Evolutionary conservation across 2,113 vertebrate genomes (phyloP), one percentile per base, ranked within the genome.

Genomic region (Astur gentilis): DNA sequence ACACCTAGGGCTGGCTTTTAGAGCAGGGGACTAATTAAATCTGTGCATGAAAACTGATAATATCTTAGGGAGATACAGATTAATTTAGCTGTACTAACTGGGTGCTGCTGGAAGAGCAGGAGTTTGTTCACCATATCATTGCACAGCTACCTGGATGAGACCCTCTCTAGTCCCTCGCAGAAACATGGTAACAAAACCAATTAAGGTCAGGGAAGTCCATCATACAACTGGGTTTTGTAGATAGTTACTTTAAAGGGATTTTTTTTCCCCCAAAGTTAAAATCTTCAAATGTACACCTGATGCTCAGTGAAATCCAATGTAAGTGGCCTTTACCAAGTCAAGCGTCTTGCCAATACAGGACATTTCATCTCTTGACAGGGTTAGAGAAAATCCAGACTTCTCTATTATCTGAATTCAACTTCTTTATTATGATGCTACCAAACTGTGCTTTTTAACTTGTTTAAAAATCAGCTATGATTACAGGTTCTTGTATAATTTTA

Each of bases 1-100:
- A 88, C 92, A 95, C 57, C 42, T 58, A 87, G 79, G 90, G 52
- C 72, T 95, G 89, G 70, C 77, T 89, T 92, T 97, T 94, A 95
- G 94, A 92, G 83, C 65, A 62, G 42, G 57, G 90, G 49, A 66
- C 64, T 96, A 92, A 94, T 95, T 95, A 97, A 97, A 90, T 91
- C 77, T 50, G 40, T 40, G 47, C 45, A 16, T 57, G 62, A 89
- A 61, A 95, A 86, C 71, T 69, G 64, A 36, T 70, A 54, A 55
- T 67, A 71, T 70, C 76, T 38, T 36, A 16, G 80, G 73, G 87
- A 95, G 72, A 36, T 69, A 20, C 20, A 69, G 61, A 54, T 95
- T 45, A 86, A 71, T 8, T 85, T 65, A 26, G 38, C 55, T 40
- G 57, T 27, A 20, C 50, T 86, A 50, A 62, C n/a, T 32, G 61